Base-by-base conservation (phyloP, 2,888 invertebrate species). In the Rhopalosiphum nymphaeae region DNA sequence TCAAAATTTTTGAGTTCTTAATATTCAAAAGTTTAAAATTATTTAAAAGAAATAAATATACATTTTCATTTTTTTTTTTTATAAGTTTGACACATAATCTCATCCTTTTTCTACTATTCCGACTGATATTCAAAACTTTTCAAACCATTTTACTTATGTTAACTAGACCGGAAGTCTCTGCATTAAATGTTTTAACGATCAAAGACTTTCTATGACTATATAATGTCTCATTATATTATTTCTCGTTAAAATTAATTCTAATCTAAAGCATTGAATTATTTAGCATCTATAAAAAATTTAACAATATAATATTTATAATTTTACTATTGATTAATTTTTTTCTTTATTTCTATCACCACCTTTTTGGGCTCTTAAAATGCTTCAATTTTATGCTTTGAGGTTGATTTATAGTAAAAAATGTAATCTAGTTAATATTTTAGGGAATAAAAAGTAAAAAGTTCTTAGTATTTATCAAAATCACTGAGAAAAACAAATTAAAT, bases 51-150 rank as follows among this genome's bases (percentile, higher is more conserved):
- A 78, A 78, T 78, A 36, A 78, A 42, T 78, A 78, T 36, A 21
- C 21, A 9, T 36, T 78, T n/a, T 67, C 1, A 49, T 21, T 21
- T 21, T 67, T 78, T 78, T 78, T 78, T 78, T 36, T 36, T 78
- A 36, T 78, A 78, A 78, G 78, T 78, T 78, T 78, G 36, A 78
- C 78, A 78, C 78, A 78, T 78, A 78, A 78, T 78, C 36, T 78
- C 78, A 78, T 36, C 78, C 78, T 78, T 78, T 78, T 21, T 36
- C 9, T 36, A 16, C 36, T 78, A 78, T 21, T 36, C 9, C 78
- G 1, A 78, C 78, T 78, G 36, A 78, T 78, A 78, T 78, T 78
- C 78, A 78, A 78, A 78, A 78, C 36, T 78, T 78, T 78, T 78
- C 78, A 78, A 78, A 78, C 78, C 36, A 78, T 78, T 78, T 78